These are phyloP conservation scores for Chouioia cunea DNA, from an alignment of 2,888 invertebrate species.

Conservation along the genomic window DNA sequence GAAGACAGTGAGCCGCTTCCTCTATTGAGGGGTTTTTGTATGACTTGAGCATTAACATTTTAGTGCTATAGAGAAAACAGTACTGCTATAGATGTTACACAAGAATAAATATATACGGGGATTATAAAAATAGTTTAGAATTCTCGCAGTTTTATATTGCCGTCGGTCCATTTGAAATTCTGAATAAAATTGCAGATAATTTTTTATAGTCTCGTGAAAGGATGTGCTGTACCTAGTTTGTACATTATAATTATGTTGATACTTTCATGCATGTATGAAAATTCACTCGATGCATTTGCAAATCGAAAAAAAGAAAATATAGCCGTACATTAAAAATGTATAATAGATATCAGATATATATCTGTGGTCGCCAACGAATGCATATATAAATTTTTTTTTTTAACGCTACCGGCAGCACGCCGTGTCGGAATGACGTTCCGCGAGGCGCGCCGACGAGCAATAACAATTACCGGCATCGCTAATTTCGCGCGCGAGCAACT, in stretches of 20 bases:
- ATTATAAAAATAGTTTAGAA: neutral
- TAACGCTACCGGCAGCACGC: too few relatives aligned
- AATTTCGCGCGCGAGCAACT: conserved; percentile 46
- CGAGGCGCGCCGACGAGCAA: conserved; percentile 23
- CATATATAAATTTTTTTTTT: too few relatives aligned
- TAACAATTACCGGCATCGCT: conserved; percentile 52
- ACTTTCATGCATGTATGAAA: neutral
- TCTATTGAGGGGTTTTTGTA: conserved; percentile 15
- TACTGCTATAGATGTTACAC: neutral
- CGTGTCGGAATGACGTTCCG: conserved; percentile 26
- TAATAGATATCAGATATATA: too few relatives aligned
- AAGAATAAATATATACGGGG: neutral
- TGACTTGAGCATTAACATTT: conserved; percentile 15
- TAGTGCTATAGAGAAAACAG: neutral
- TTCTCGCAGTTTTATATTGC: too few relatives aligned
- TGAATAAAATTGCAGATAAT: too few relatives aligned
- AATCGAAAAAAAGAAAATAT: too few relatives aligned
- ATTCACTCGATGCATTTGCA: too few relatives aligned
- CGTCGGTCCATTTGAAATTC: too few relatives aligned
- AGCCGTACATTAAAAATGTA: too few relatives aligned
- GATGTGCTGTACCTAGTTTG: neutral
- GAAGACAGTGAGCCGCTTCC: conserved; percentile 21
- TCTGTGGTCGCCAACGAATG: too few relatives aligned
- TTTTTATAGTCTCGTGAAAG: too few relatives aligned
- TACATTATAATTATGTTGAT: neutral